These are phyloP conservation scores for Heptranchias perlo DNA, from an alignment of 2,113 vertebrate species.

Conservation along the genomic window DNA sequence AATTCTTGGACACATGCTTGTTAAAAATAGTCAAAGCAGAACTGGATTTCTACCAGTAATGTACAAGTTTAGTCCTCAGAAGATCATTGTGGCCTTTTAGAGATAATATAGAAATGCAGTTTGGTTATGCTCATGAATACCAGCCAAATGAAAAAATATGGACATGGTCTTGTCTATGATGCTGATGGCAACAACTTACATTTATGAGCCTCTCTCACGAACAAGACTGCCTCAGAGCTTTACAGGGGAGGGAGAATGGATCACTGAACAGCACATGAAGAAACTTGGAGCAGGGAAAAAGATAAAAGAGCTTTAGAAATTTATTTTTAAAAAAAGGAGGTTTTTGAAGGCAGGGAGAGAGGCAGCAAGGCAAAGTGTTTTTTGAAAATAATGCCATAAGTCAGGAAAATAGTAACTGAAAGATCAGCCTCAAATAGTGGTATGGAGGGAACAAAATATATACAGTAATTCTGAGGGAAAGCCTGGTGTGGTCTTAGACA, in stretches of 20 bases:
- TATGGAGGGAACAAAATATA: not conserved
- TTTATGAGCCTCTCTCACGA: not conserved
- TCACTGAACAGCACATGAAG: not conserved
- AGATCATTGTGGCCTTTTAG: not conserved
- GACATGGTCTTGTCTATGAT: not conserved
- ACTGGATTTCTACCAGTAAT: not conserved
- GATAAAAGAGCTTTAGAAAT: not conserved
- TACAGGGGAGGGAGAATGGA: too few relatives aligned
- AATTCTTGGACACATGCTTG: not conserved
- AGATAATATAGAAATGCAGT: not conserved
- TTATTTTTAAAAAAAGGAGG: too few relatives aligned
- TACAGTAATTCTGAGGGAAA: not conserved
- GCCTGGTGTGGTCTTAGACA: not conserved
- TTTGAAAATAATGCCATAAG: not conserved
- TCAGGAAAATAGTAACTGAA: not conserved
- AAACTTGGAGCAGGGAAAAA: not conserved
- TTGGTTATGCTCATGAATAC: not conserved
- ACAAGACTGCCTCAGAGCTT: not conserved
- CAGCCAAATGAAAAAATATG: constrained; percentile 24
- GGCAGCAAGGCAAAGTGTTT: not conserved
- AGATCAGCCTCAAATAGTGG: not conserved
- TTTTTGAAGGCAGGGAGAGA: not conserved
- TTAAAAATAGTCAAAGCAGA: not conserved
- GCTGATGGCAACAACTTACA: not conserved
- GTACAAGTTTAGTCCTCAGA: not conserved